A percentile compares a stretch with the other conserved stretches of the same genome.
Evolutionary conservation across 2,113 vertebrate genomes (phyloP).

Genomic region (Amazona vittata): DNA sequence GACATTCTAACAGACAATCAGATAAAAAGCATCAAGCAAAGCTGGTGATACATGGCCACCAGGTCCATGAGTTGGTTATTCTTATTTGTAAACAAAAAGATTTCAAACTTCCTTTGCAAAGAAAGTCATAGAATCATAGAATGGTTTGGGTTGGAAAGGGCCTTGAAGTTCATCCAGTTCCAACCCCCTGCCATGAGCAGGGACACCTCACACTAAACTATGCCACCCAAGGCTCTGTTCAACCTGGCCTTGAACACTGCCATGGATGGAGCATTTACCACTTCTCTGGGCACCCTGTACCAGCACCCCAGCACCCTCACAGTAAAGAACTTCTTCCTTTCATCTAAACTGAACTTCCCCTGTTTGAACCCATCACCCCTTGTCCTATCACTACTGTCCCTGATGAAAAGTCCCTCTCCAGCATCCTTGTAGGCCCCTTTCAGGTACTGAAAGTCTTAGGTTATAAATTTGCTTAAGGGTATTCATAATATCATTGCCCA

Average conservation of each 20-base stretch:
- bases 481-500: not conserved
- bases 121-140: not conserved
- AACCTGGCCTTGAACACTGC: too few relatives aligned
- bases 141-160: not conserved
- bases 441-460: not conserved
- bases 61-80: not conserved
- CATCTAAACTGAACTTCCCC: not conserved
- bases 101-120: not conserved
- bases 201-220: not conserved
- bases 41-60: not conserved
- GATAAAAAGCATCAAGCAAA: not conserved
- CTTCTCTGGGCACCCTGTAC: too few relatives aligned
- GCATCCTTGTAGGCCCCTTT: not conserved
- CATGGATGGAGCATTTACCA: too few relatives aligned
- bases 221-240: not conserved
- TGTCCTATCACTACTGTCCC: not conserved
- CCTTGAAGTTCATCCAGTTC: not conserved
- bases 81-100: not conserved
- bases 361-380: not conserved
- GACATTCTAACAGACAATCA: not conserved
- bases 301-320: not conserved
- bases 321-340: not conserved
- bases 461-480: not conserved
- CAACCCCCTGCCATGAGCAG: not conserved
- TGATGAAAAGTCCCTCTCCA: not conserved